phyloP scores from a whole-genome alignment of 2,797 vertebrate species.

The Tragelaphus eurycerus region DNA sequence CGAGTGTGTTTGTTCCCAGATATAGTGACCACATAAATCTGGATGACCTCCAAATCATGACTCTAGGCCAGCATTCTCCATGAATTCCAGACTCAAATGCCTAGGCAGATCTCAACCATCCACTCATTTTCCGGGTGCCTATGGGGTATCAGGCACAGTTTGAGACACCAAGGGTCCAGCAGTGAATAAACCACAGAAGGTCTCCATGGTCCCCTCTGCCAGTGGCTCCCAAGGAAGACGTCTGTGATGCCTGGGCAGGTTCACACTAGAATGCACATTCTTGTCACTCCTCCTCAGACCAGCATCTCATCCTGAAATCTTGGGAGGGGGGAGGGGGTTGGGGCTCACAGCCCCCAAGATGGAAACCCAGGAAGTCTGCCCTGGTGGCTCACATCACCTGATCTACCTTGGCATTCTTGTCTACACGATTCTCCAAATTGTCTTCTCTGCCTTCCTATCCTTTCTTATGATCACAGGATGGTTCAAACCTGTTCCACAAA shows the following conservation, averaged over 20 bases:
- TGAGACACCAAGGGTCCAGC: neutral
- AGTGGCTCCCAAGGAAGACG: fast-evolving
- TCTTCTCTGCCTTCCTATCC: neutral
- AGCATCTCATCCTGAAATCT: neutral
- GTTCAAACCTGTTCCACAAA: neutral
- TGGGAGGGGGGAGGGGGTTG: fast-evolving
- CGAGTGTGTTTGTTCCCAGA: neutral
- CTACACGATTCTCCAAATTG: neutral
- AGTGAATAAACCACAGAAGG: neutral
- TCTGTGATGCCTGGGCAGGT: fast-evolving
- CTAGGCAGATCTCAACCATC: neutral
- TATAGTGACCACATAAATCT: too few species aligned
- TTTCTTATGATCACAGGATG: neutral
- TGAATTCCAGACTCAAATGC: neutral
- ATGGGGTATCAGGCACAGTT: fast-evolving
- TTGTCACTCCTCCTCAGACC: neutral
- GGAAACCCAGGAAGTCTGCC: neutral
- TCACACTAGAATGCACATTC: fast-evolving
- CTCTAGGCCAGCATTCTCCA: neutral
- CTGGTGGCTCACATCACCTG: too few species aligned
- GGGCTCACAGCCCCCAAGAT: neutral
- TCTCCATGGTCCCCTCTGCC: fast-evolving
- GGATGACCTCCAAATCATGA: neutral
- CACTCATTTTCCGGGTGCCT: fast-evolving
- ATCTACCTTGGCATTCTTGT: neutral